phyloP scores from a whole-genome alignment of 2,888 invertebrate species.

The Sesamia inferens region DNA sequence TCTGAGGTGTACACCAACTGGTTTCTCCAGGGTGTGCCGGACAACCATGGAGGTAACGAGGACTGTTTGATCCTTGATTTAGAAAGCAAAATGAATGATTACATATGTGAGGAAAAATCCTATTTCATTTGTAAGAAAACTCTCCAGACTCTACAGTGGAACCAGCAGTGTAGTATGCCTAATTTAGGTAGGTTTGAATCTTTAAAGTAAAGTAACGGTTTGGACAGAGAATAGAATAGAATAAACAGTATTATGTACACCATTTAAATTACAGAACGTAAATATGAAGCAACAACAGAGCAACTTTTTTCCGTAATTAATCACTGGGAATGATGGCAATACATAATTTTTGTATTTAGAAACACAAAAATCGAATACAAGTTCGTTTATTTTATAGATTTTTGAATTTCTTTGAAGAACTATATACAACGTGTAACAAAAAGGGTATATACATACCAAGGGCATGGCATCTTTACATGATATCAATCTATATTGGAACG shows the following conservation, averaged over 20 bases:
- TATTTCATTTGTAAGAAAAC: constrained; percentile 82
- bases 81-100: constrained; percentile 74
- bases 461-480: too few species aligned
- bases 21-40: constrained; percentile 27
- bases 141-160: constrained; percentile 75
- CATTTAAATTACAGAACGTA: too few species aligned
- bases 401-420: not conserved
- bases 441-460: too few species aligned
- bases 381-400: not conserved
- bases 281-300: not conserved
- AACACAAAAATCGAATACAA: not conserved
- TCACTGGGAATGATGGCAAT: not conserved
- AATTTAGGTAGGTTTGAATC: constrained; percentile 68
- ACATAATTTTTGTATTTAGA: not conserved
- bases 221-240: too few species aligned
- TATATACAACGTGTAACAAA: too few species aligned
- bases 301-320: not conserved
- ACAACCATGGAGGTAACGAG: constrained; percentile 71
- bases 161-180: constrained; percentile 75
- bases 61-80: constrained; percentile 69
- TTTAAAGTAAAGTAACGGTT: not conserved
- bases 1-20: constrained; percentile 31
- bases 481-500: too few species aligned
- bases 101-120: constrained; percentile 67
- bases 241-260: too few species aligned